Evolutionary conservation across 2,797 vertebrate species (phyloP).

Genomic region (Rhynchotus rufescens): DNA sequence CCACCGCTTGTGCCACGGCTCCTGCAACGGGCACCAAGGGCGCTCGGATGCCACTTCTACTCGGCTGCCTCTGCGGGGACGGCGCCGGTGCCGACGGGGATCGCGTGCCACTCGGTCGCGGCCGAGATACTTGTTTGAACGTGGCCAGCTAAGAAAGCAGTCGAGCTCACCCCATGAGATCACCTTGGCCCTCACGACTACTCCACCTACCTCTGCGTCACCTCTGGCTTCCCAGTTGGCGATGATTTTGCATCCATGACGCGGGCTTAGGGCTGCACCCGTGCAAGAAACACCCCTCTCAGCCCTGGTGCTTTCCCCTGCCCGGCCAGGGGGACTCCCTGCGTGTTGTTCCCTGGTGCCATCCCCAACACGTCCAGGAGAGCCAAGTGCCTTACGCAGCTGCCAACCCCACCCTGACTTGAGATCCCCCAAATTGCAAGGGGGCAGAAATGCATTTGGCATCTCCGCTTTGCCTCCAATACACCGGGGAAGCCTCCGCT

Average conservation of each 20-base stretch:
- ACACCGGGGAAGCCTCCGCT: neutral
- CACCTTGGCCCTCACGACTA: neutral
- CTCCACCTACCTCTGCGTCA: neutral
- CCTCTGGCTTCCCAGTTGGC: neutral
- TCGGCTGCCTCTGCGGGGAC: too few relatives aligned
- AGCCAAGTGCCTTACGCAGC: neutral
- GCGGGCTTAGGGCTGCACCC: neutral
- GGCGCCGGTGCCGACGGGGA: neutral
- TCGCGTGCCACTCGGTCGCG: fast-evolving
- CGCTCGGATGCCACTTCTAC: too few relatives aligned
- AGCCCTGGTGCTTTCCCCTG: neutral
- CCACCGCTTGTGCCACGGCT: neutral
- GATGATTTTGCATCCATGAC: fast-evolving
- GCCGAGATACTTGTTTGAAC: neutral
- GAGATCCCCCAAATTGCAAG: neutral
- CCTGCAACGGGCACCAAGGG: too few relatives aligned
- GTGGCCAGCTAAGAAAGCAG: neutral
- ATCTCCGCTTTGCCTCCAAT: fast-evolving
- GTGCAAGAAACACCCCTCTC: neutral
- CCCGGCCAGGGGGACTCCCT: fast-evolving
- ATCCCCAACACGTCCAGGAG: too few relatives aligned
- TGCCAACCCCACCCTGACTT: fast-evolving
- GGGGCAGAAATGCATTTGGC: fast-evolving
- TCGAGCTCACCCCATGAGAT: neutral
- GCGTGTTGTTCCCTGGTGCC: neutral